A percentile compares a stretch with the other conserved stretches of the same genome.
Evolutionary conservation across 1,140 invertebrate genomes (phyloP).

Genomic region (Eupristina koningsbergeri): DNA sequence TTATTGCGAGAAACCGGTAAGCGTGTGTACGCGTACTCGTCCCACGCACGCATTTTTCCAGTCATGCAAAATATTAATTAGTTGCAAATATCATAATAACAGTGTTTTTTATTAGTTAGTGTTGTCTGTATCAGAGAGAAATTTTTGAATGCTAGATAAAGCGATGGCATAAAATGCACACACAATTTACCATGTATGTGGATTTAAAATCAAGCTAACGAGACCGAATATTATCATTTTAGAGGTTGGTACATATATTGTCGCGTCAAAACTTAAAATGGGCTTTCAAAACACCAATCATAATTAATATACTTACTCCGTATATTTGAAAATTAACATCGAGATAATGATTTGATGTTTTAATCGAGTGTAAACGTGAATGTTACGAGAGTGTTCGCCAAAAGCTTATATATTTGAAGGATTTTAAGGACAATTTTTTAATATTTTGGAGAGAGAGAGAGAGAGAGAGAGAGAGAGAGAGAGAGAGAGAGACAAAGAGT

Average conservation of each 20-base stretch:
- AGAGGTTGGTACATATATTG: background rate
- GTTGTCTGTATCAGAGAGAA: background rate
- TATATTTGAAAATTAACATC: background rate
- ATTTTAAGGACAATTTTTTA: too few species aligned
- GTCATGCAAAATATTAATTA: background rate
- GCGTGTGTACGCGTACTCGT: too few species aligned
- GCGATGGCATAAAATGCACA: background rate
- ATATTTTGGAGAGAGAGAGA: too few species aligned
- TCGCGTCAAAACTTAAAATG: background rate
- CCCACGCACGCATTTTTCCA: too few species aligned
- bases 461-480: too few species aligned
- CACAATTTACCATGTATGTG: background rate
- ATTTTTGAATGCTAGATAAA: constrained; percentile 13
- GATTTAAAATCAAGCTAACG: background rate
- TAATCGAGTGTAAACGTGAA: background rate
- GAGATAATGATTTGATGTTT: background rate
- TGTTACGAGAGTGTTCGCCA: too few species aligned
- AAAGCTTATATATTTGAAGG: too few species aligned
- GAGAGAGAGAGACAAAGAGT: too few species aligned
- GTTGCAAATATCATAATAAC: background rate
- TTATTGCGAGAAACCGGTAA: too few species aligned
- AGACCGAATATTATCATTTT: constrained; percentile 5
- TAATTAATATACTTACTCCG: constrained; percentile 3
- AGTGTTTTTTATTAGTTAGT: too few species aligned
- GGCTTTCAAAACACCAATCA: background rate